phyloP scores from a whole-genome alignment of 2,888 invertebrate species.

The Platycheirus rosarum region DNA sequence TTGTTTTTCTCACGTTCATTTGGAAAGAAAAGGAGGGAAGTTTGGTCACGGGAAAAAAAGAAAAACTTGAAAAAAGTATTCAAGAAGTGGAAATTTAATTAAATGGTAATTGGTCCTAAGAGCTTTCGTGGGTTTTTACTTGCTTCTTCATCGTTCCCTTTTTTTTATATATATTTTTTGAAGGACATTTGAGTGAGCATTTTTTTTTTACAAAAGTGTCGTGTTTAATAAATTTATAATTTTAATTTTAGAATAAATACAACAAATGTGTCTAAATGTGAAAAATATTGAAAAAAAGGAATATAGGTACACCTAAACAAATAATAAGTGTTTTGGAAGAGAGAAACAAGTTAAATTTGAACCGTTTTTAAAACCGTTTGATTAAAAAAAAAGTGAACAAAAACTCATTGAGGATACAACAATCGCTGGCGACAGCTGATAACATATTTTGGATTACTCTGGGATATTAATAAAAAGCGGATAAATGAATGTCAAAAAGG shows the following conservation, averaged over 20 bases:
- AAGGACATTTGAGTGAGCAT: conserved; percentile 67
- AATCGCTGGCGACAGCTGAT: neutral
- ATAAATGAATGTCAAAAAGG: conserved; percentile 74
- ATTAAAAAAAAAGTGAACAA: conserved; percentile 8
- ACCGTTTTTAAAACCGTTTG: neutral
- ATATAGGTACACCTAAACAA: too few species aligned
- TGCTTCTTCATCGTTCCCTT: neutral
- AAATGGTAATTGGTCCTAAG: conserved; percentile 73
- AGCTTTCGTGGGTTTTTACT: conserved; percentile 56
- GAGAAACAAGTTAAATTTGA: neutral
- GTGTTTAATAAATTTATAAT: conserved; percentile 2
- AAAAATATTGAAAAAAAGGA: neutral
- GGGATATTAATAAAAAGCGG: conserved; percentile 66
- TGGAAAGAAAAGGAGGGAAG: conserved; percentile 5
- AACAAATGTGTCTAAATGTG: conserved; percentile 5
- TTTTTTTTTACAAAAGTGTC: neutral
- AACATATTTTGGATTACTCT: conserved; percentile 66
- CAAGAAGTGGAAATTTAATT: conserved; percentile 71
- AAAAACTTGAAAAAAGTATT: conserved; percentile 9
- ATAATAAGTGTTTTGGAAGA: conserved; percentile 1
- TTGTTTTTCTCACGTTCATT: conserved; percentile 52
- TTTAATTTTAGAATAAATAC: conserved; percentile 8
- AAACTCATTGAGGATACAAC: neutral
- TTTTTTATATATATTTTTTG: neutral
- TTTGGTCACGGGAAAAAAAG: conserved; percentile 1